Base-by-base conservation (phyloP, 1,140 invertebrate genomes). In the Arctopsyche grandis region DNA sequence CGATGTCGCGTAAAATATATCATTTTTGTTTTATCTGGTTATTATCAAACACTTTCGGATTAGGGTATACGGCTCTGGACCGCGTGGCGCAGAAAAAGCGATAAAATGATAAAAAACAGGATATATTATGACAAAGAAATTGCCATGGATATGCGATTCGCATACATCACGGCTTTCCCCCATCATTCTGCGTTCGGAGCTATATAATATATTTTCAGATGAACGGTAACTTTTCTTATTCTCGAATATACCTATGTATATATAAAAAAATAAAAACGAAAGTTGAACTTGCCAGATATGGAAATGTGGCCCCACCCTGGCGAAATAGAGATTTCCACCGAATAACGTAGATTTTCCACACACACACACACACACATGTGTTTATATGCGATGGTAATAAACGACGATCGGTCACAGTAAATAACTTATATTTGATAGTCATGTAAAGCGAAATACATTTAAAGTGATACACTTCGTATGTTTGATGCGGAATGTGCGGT, bases 21-120 rank as follows among this genome's bases (percentile, higher is more conserved):
- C 24, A 58, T 43, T 75, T 56, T 63, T 46, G 43, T 38, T 48
- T 79, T 81, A 81, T 81, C 77, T 38, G 21, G 77, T 48, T 74
- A 75, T 70, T 79, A 79, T 79, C 75, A 81, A 77, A 77, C 56
- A 77, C 56, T 48, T 70, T 74, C 48, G 52, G 52, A 74, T 74
- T 44, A 38, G 46, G 71, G 71, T 74, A 38, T 46, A 58, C 43
- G 26, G 52, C 69, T 46, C 7, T 38, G 44, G 29, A 46, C 38
- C 43, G 44, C 16, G 24, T n/a, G 38, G 74, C 74, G 80, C 48
- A 77, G 77, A 46, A 77, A 76, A 79, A 81, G 69, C 73, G 73
- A 79, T 81, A 81, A 81, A 81, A 79, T 71, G 73, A 71, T 77
- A 74, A 81, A 81, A 81, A 81, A 81, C 77, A 79, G 80, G 77